phyloP scores from a whole-genome alignment of 2,888 invertebrate genomes.

The Conchocele bisecta region DNA sequence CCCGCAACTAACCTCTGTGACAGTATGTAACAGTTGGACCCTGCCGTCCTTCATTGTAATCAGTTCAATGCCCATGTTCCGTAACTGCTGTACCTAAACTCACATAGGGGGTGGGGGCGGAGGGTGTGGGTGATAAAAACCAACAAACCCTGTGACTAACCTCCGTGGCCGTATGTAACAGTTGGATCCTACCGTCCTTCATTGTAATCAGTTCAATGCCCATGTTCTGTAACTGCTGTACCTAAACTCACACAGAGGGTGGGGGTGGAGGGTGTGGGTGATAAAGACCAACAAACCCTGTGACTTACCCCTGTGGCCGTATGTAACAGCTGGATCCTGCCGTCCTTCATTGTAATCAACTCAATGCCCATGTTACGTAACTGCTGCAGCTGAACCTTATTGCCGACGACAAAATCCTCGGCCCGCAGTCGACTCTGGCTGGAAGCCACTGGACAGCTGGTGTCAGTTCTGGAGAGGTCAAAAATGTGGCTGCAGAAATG shows the following conservation, averaged over 20 bases:
- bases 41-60: slow-evolving; percentile 94
- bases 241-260: no score
- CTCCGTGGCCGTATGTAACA: slow-evolving; percentile 91
- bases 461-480: no score
- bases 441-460: background rate
- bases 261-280: no score
- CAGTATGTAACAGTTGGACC: slow-evolving; percentile 93
- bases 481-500: no score
- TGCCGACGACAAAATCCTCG: slow-evolving; percentile 87
- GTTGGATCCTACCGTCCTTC: slow-evolving; percentile 94
- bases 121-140: no score
- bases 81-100: slow-evolving; percentile 92
- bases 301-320: slow-evolving; percentile 88
- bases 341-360: slow-evolving; percentile 93
- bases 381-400: slow-evolving; percentile 93
- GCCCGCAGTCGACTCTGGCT: slow-evolving; percentile 78
- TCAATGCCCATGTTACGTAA: slow-evolving; percentile 97
- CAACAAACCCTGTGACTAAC: slow-evolving; percentile 85
- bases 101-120: no score
- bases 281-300: no score
- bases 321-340: slow-evolving; percentile 95
- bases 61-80: slow-evolving; percentile 97
- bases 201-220: slow-evolving; percentile 95
- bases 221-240: slow-evolving; percentile 94
- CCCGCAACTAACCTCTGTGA: slow-evolving; percentile 94